phyloP scores from a whole-genome alignment of 2,797 vertebrate species.

The Myiothlypis chrysogaster region DNA sequence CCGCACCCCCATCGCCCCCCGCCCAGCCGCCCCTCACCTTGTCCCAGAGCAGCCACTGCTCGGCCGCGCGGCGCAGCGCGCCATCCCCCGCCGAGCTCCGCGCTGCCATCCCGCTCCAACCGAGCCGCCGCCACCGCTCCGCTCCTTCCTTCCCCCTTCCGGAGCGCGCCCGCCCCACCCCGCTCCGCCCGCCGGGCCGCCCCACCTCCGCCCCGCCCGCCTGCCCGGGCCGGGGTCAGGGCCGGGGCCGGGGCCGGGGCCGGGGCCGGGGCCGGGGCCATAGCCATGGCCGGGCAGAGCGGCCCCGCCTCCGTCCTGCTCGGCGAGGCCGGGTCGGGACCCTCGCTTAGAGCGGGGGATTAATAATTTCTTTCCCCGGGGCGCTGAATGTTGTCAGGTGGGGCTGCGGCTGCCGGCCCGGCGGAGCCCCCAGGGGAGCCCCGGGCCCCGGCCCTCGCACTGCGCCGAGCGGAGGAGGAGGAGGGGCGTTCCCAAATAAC shows the following conservation, averaged over 20 bases:
- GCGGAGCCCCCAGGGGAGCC: neutral
- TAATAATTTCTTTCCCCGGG: fast-evolving
- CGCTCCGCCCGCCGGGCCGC: neutral
- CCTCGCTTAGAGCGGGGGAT: fast-evolving
- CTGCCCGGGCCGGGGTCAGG: neutral
- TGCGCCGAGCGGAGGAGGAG: neutral
- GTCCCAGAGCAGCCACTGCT: slow-evolving; percentile 86
- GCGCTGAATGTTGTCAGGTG: neutral
- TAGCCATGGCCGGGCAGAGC: neutral
- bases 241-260: neutral
- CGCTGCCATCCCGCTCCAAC: slow-evolving; percentile 64
- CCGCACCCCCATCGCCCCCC: neutral
- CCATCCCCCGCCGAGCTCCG: slow-evolving; percentile 37
- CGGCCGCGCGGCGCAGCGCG: slow-evolving; percentile 63
- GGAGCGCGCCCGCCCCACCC: neutral
- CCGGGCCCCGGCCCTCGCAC: too few species aligned
- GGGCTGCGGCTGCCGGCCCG: neutral
- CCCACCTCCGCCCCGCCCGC: neutral
- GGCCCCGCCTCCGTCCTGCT: neutral
- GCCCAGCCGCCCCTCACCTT: slow-evolving; percentile 73
- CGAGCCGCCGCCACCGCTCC: neutral
- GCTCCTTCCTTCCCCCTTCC: neutral
- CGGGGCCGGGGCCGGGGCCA: neutral
- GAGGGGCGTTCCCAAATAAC: neutral
- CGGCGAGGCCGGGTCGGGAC: neutral